Conservation (phyloP, 2,888 invertebrate genomes). For the Drosophila affinis region DNA sequence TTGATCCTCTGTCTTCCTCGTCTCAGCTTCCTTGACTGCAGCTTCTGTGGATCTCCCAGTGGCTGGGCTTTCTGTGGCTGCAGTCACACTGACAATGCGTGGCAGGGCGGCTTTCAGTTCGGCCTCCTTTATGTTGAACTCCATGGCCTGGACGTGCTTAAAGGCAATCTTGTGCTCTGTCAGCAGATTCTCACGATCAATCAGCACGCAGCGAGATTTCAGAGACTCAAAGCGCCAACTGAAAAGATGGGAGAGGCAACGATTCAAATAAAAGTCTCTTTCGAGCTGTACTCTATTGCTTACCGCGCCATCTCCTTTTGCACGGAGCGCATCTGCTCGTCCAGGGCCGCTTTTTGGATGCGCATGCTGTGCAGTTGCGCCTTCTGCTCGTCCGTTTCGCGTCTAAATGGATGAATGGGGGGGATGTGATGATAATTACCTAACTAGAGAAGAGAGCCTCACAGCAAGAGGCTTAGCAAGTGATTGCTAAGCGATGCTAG, state of each 20-base stretch:
- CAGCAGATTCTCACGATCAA: constrained; percentile 81
- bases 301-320: constrained; percentile 82
- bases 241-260: not conserved
- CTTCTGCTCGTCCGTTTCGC: constrained; percentile 82
- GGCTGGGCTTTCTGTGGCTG: constrained; percentile 4
- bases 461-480: constrained; percentile 59
- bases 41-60: not conserved
- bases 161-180: constrained; percentile 80
- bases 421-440: constrained; percentile 24
- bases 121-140: constrained; percentile 70
- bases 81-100: constrained; percentile 54
- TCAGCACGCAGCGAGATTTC: constrained; percentile 81
- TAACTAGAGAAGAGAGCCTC: constrained; percentile 52
- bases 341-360: constrained; percentile 81
- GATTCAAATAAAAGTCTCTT: constrained; percentile 1
- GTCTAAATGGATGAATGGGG: constrained; percentile 71
- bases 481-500: constrained; percentile 53
- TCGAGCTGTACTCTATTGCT: not conserved
- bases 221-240: constrained; percentile 84
- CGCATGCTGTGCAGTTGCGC: constrained; percentile 79
- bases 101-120: constrained; percentile 73
- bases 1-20: no score
- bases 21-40: not conserved
- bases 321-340: constrained; percentile 79
- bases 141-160: constrained; percentile 71